Evolutionary conservation across 1,140 invertebrate species (phyloP), one percentile per base, ranked within the genome.

Genomic region (Habropoda laboriosa): DNA sequence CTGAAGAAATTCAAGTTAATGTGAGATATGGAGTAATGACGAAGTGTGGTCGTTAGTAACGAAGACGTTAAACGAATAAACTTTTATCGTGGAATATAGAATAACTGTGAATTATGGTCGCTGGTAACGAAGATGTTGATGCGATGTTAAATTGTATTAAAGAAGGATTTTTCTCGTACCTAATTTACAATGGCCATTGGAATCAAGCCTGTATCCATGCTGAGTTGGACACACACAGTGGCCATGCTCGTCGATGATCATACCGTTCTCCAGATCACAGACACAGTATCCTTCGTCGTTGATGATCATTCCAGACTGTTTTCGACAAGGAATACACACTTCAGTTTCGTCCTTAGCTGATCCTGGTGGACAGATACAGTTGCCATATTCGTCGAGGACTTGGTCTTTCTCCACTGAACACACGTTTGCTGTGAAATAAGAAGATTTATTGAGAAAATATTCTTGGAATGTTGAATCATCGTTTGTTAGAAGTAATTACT

Each of bases 231-330:
- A 97, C 7, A 96, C 94, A 90, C 97, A 98, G 71, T 94, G 94
- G n/a, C 96, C 96, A 27, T 95, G 93, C 57, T 96, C 96, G 74
- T 96, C 96, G 42, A 96, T 95, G 16, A 96, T 95, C 83, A 96
- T 94, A 30, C 96, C 96, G 74, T 95, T 95, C 70, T 96, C 95
- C 7, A 96, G 87, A 49, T 96, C 96, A 87, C 97, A 98, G 0
- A 97, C 95, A 83, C 97, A 98, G 24, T 95, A 94, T 10, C 97
- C 97, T 60, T 95, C 94, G 42, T 95, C 94, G 80, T 97, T 96
- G 10, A 97, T 93, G 64, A 95, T 94, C 86, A 95, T 96, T 12
- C 96, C 96, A 81, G 96, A 94, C 58, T 96, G 95, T 24, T 94
- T 92, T 35, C 93, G 92, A 86, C 97, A 98, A 12, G 95, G 94